Percentiles rank a stretch among this genome's conserved stretches.
Evolutionary conservation across 2,888 invertebrate genomes (phyloP).

Genomic region (Ditula angustiorana): DNA sequence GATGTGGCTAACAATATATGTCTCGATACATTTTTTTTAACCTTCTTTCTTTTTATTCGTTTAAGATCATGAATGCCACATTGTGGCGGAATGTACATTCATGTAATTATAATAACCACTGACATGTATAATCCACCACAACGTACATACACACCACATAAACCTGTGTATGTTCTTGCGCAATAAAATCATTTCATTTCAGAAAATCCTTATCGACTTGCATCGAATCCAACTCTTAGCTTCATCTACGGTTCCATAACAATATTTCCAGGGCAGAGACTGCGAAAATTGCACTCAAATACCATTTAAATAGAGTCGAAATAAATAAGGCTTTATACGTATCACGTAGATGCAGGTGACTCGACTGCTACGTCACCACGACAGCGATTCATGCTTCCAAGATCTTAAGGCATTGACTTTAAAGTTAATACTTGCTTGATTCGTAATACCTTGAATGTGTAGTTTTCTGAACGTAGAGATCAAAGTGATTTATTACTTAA

Average conservation of each 20-base stretch:
- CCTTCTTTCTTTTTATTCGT: too few relatives aligned
- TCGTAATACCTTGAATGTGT: background rate
- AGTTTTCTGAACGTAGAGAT: conserved; percentile 4
- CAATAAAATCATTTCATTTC: too few relatives aligned
- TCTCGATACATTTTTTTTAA: too few relatives aligned
- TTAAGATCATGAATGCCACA: too few relatives aligned
- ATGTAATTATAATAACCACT: too few relatives aligned
- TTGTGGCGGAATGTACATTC: too few relatives aligned
- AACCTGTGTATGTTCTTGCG: too few relatives aligned
- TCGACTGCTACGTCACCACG: background rate
- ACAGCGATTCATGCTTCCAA: background rate
- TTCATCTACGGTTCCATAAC: conserved; percentile 23
- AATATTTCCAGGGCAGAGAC: conserved; percentile 22
- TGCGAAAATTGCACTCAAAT: conserved; percentile 38
- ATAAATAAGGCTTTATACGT: conserved; percentile 36
- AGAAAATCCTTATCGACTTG: too few relatives aligned
- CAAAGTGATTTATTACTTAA: conserved; percentile 32
- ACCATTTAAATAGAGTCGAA: conserved; percentile 31
- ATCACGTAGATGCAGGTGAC: conserved; percentile 35
- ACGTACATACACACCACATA: too few relatives aligned
- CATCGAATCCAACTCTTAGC: conserved; percentile 4
- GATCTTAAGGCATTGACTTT: background rate
- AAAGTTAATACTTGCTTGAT: background rate
- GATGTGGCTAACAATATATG: too few relatives aligned
- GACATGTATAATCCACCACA: too few relatives aligned